Base-by-base conservation (phyloP, 2,797 vertebrate species). In the Coilia nasus region DNA sequence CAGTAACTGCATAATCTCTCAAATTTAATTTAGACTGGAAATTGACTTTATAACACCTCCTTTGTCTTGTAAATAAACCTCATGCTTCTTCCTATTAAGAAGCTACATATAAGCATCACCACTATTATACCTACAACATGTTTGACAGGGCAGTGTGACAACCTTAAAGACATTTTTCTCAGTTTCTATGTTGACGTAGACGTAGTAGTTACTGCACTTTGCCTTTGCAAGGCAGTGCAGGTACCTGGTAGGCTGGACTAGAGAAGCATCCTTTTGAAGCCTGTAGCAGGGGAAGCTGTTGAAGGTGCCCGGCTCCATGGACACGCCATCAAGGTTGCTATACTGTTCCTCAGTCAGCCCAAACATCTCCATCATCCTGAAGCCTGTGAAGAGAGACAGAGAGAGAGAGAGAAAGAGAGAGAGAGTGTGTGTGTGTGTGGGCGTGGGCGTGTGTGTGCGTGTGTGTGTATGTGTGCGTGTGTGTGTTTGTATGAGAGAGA, bases 361-460 rank as follows among this genome's bases (percentile, higher is more conserved):
- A 85, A 99, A 99, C 93, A 97, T 96, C 91, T 98, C 98, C 98
- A 99, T 99, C 98, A 99, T 99, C 87, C 96, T 96, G 95, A 99
- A 99, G 78, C 97, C 98, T 99, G 87, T n/a, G 9, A 54, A 54
- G 9, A 3, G 50, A 1, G 64, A n/a, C n/a, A 28, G 21, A 1
- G 9, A 54, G 9, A 54, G 9, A 3, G 50, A 1, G 64, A n/a
- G 35, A 54, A 54, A 54, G 9, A 3, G 50, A 1, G 64, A n/a
- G 35, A 28, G 21, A 1, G 9, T 2, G 23, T 54, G 75, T 83
- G 56, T 82, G 50, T 54, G 81, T 15, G 82, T 17, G 50, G 19
- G 54, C 25, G 44, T 44, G 2, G 9, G 19, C 5, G 17, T n/a
- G 57, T 50, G 75, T 54, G 78, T 47, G 78, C 28, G 57, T 64